Conservation (phyloP, 2,888 invertebrate genomes). For the Ischnus inquisitorius region DNA sequence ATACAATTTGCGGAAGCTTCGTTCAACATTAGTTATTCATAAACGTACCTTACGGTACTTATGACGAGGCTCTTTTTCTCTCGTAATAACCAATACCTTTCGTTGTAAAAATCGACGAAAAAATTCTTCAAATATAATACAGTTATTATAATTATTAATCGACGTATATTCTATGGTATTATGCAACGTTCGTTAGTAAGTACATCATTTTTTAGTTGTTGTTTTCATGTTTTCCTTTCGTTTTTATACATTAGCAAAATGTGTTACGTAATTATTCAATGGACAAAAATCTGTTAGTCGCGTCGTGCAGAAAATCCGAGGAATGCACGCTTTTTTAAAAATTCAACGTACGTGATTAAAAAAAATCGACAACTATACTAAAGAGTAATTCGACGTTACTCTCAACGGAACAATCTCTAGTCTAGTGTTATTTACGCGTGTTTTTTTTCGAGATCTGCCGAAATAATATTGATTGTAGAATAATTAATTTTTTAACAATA, state of each 20-base stretch:
- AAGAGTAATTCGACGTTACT: slow-evolving; percentile 16
- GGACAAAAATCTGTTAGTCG: neutral
- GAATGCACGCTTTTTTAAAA: slow-evolving; percentile 33
- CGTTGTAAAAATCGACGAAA: slow-evolving; percentile 51
- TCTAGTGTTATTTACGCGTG: neutral
- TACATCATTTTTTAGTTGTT: slow-evolving; percentile 47
- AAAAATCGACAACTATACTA: slow-evolving; percentile 1
- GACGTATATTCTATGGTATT: slow-evolving; percentile 33
- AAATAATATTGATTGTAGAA: slow-evolving; percentile 20
- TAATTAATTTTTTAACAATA: neutral
- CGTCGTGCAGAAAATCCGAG: slow-evolving; percentile 1
- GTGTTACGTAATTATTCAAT: slow-evolving; percentile 20
- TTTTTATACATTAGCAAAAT: slow-evolving; percentile 26
- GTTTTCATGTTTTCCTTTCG: neutral
- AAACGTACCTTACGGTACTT: slow-evolving; percentile 14
- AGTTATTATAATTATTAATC: slow-evolving; percentile 36
- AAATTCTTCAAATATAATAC: slow-evolving; percentile 32
- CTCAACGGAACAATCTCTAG: slow-evolving; percentile 31
- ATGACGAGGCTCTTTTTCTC: slow-evolving; percentile 25
- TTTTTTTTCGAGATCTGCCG: neutral
- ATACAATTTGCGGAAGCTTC: slow-evolving; percentile 60
- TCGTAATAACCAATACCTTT: slow-evolving; percentile 23
- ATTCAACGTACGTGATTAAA: slow-evolving; percentile 13
- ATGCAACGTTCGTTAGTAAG: slow-evolving; percentile 58
- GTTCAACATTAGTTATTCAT: slow-evolving; percentile 15